Evolutionary conservation across 2,797 vertebrate genomes (phyloP).

Genomic region (Sciurus carolinensis): DNA sequence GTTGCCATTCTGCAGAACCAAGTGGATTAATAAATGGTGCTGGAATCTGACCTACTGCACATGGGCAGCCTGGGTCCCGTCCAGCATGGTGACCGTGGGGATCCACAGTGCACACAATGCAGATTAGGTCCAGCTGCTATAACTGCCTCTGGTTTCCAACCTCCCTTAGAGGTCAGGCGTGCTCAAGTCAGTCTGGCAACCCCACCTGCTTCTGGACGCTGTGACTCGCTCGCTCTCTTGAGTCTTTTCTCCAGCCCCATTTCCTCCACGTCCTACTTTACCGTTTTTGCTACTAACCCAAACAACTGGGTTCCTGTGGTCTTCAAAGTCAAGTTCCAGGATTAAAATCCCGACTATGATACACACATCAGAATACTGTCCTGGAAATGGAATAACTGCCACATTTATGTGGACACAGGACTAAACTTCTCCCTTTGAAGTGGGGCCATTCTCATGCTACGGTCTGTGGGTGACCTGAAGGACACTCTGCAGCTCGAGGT

Average conservation of each 20-base stretch:
- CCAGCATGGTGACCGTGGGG: neutral
- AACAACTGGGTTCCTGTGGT: neutral
- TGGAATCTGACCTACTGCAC: neutral
- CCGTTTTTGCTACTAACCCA: no score
- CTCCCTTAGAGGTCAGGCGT: no score
- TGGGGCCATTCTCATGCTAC: neutral
- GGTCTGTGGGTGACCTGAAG: fast-evolving
- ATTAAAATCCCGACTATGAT: neutral
- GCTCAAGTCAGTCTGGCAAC: no score
- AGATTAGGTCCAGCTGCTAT: neutral
- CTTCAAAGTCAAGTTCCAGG: neutral
- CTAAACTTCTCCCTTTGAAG: neutral
- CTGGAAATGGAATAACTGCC: neutral
- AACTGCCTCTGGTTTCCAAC: no score
- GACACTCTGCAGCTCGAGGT: neutral
- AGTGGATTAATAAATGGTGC: neutral
- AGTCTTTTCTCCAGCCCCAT: neutral
- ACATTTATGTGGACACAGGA: neutral
- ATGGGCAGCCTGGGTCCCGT: neutral
- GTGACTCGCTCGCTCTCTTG: no score
- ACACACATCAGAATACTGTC: neutral
- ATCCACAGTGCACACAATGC: neutral
- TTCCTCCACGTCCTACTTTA: neutral
- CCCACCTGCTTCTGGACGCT: neutral
- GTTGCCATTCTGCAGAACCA: no score